Evolutionary conservation across 37 sponge, comb jelly and placozoan genomes (phyloP), one percentile per base, ranked within the genome.

Genomic region (Diacarnus erythraeanus): DNA sequence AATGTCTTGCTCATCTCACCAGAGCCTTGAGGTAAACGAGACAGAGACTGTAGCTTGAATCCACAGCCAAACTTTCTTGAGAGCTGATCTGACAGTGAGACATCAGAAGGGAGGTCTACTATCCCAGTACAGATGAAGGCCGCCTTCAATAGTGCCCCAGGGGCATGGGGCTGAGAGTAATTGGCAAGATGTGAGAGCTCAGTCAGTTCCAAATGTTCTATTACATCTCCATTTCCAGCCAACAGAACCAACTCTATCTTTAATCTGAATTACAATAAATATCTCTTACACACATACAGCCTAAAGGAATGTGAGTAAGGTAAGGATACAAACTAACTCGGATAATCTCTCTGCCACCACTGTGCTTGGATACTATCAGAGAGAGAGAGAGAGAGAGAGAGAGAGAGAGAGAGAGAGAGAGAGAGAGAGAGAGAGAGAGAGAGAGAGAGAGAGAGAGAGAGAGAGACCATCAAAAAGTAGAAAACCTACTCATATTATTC

Each of bases 161-260:
- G 79, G 44, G 94, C 94, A 84, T 86, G 80, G 12, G 94, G 94
- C 71, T 90, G 85, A 29, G 77, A 84, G 81, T 94, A 90, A 69
- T 94, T 91, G 23, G 81, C 72, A 36, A 94, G 36, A 15, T 94
- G 88, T 12, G 80, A 76, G 29, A 94, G 70, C 38, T 90, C 82
- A 0, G 88, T 87, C 33, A 78, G 64, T 43, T 77, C 83, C 38
- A 86, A 43, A 43, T 63, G 51, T 57, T 84, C 84, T 44, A 43
- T 72, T n/a, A 31, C 79, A 17, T 41, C n/a, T 23, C 83, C 86
- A 35, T 83, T 84, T 41, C 76, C 76, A 51, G 21, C 59, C 57
- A 57, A 21, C 25, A 76, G 65, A 18, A 81, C 44, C 69, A 92
- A 38, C 38, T 69, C 65, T 37, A 84, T 3, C 64, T 71, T 84